A percentile compares a stretch with the other conserved stretches of the same genome.
These are phyloP conservation scores for Hiodon alosoides DNA, from an alignment of 2,113 vertebrate genomes.

Conservation along the genomic window DNA sequence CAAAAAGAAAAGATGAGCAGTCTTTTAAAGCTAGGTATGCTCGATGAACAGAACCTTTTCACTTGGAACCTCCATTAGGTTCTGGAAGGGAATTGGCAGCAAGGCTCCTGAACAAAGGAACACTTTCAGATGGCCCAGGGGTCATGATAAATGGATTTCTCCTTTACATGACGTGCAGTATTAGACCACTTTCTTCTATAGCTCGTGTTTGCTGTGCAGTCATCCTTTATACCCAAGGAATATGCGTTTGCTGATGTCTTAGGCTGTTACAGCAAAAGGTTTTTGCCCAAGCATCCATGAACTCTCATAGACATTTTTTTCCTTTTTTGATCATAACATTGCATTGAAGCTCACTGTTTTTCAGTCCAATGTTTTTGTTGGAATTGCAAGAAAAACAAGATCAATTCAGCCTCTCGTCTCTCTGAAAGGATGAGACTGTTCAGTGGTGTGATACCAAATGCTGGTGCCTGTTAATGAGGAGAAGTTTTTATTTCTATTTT, in stretches of 20 bases:
- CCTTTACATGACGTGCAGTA: conserved; percentile 47
- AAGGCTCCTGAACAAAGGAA: conserved; percentile 36
- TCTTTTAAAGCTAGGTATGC: conserved; percentile 21
- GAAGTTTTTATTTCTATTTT: background rate
- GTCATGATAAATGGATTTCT: conserved; percentile 48
- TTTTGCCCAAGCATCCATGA: conserved; percentile 27
- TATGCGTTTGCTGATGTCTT: conserved; percentile 32
- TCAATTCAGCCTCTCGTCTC: background rate
- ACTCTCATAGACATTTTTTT: conserved; percentile 27
- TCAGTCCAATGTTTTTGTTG: conserved; percentile 21
- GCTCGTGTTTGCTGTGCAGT: conserved; percentile 39
- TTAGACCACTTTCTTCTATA: conserved; percentile 40
- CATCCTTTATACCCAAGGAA: conserved; percentile 34
- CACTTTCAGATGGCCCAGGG: conserved; percentile 39
- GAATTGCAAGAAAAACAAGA: background rate
- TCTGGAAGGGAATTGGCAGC: conserved; percentile 35
- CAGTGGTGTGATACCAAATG: conserved; percentile 27
- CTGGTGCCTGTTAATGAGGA: conserved; percentile 17
- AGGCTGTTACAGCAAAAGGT: conserved; percentile 34
- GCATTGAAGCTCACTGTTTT: conserved; percentile 24
- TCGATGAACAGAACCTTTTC: conserved; percentile 36
- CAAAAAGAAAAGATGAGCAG: conserved; percentile 71
- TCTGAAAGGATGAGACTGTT: conserved; percentile 27
- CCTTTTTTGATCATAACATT: conserved; percentile 30
- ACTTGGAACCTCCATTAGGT: conserved; percentile 32